A percentile compares a stretch with the other conserved stretches of the same genome.
phyloP scores from a whole-genome alignment of 2,888 invertebrate species.

The Lithodes maja region DNA sequence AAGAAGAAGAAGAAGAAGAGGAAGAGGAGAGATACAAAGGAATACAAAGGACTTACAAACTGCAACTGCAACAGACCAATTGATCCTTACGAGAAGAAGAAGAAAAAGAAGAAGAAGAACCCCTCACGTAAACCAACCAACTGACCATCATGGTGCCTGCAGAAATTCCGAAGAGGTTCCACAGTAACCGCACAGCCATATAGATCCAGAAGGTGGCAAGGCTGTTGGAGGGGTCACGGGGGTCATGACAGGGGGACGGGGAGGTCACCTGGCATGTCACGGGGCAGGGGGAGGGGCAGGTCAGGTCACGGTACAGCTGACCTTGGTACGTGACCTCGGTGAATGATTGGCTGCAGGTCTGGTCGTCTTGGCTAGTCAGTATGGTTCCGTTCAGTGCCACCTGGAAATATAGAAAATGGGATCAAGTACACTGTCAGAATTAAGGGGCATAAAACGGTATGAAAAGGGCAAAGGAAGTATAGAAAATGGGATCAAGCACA shows the following conservation, averaged over 20 bases:
- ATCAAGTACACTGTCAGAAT: too few relatives aligned
- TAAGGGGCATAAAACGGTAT: too few relatives aligned
- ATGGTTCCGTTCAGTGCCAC: conserved; percentile 12
- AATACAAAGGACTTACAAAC: too few relatives aligned
- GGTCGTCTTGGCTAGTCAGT: background rate
- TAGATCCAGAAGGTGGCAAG: conserved; percentile 84
- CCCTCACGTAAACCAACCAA: background rate
- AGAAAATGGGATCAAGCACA: too few relatives aligned
- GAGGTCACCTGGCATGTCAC: conserved; percentile 34
- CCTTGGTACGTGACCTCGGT: background rate
- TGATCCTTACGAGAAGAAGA: background rate
- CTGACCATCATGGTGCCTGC: background rate
- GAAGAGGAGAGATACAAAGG: too few relatives aligned
- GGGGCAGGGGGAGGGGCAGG: conserved; percentile 30
- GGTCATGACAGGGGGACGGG: background rate
- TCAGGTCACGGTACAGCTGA: conserved; percentile 19
- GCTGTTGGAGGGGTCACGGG: background rate
- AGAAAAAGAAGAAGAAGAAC: background rate
- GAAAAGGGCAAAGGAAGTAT: too few relatives aligned
- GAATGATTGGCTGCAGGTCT: conserved; percentile 11
- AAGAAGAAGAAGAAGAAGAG: too few relatives aligned
- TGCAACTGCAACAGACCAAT: too few relatives aligned
- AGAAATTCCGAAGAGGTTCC: background rate
- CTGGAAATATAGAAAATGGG: background rate
- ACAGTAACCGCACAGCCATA: conserved; percentile 75